phyloP scores from a whole-genome alignment of 2,113 vertebrate genomes.

The Amphilophus citrinellus region DNA sequence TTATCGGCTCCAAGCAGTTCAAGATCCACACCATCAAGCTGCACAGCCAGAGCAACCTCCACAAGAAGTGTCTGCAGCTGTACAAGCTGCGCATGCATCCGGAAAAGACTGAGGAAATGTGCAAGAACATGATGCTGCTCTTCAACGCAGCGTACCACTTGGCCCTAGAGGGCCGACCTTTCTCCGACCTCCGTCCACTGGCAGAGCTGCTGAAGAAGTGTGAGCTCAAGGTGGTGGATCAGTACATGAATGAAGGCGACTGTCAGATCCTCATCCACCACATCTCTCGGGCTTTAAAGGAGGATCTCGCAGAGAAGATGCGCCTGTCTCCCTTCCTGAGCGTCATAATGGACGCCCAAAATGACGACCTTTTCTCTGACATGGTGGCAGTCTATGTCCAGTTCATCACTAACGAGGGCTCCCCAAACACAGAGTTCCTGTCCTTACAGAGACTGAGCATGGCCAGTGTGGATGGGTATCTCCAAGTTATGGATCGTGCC shows the following conservation, averaged over 20 bases:
- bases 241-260: conserved; percentile 97
- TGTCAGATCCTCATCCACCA: conserved; percentile 95
- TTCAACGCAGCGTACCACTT: conserved; percentile 96
- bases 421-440: conserved; percentile 90
- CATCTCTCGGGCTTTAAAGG: conserved; percentile 89
- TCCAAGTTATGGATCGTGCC: conserved; percentile 91
- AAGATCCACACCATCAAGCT: conserved; percentile 99
- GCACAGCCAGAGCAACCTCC: conserved; percentile 98
- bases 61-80: conserved; percentile 98
- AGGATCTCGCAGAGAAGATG: conserved; percentile 93
- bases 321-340: conserved; percentile 93
- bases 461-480: conserved; percentile 89
- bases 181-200: conserved; percentile 92
- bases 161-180: conserved; percentile 91
- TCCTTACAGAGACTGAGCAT: conserved; percentile 91
- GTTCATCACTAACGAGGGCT: conserved; percentile 89
- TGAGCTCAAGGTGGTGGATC: conserved; percentile 96
- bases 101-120: conserved; percentile 98
- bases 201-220: conserved; percentile 95
- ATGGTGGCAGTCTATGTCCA: conserved; percentile 93
- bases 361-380: conserved; percentile 90
- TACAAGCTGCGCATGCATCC: conserved; percentile 98
- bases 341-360: conserved; percentile 94
- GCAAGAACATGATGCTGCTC: conserved; percentile 93
- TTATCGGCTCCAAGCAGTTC: conserved; percentile 97